A percentile compares a stretch with the other conserved stretches of the same genome.
These are phyloP conservation scores for Neuroscelio doddi DNA, from an alignment of 2,888 invertebrate genomes.

Conservation along the genomic window DNA sequence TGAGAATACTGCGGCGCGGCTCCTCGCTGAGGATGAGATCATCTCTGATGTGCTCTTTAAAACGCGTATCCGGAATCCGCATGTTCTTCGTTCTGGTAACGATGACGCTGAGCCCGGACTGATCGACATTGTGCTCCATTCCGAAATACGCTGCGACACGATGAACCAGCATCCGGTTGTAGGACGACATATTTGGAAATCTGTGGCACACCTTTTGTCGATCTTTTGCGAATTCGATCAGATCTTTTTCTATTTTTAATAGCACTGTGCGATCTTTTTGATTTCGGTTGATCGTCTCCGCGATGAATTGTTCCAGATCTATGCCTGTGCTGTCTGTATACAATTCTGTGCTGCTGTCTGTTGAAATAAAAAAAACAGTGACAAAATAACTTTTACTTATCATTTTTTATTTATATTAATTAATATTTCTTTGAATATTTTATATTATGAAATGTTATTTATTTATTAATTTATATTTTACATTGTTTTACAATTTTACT, in stretches of 20 bases:
- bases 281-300: constrained; percentile 92
- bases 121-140: constrained; percentile 94
- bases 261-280: constrained; percentile 89
- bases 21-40: constrained; percentile 79
- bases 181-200: constrained; percentile 95
- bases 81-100: constrained; percentile 86
- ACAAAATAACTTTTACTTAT: neutral
- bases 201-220: constrained; percentile 75
- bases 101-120: constrained; percentile 85
- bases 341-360: constrained; percentile 85
- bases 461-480: no score
- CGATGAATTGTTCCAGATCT: constrained; percentile 90
- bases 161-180: constrained; percentile 96
- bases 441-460: no score
- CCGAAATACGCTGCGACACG: constrained; percentile 95
- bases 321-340: constrained; percentile 84
- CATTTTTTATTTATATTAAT: constrained; percentile 5
- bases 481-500: no score
- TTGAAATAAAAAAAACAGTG: constrained; percentile 36
- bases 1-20: constrained; percentile 83
- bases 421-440: no score
- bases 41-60: constrained; percentile 81
- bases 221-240: constrained; percentile 88
- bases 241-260: constrained; percentile 90
- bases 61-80: constrained; percentile 80